Base-by-base conservation (phyloP, 2,888 invertebrate genomes). In the Merodon equestris region DNA sequence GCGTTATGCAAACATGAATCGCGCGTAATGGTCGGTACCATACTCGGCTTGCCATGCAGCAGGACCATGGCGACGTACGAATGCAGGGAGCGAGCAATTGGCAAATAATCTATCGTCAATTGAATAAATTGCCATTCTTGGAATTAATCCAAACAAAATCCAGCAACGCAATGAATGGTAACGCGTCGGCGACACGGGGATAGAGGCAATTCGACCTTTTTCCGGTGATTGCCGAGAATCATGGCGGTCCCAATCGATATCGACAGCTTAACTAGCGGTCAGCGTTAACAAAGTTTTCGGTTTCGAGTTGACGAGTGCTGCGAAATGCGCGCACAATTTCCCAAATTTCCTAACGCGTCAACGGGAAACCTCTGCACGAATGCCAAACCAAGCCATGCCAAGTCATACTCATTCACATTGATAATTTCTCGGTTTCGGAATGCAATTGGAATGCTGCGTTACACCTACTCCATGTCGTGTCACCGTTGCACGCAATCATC, bases 61-160 rank as follows among this genome's bases (percentile, higher is more conserved):
- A 42, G 14, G 38, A 64, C 13, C 58, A 57, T 40, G 1, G n/a
- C 56, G 45, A 63, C 61, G 12, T 61, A 63, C 73, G 72, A 48
- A 57, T 7, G 27, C n/a, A n/a, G n/a, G n/a, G n/a, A n/a, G 7
- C 27, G 27, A 4, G 48, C 73, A 77, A 73, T 73, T 47, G 67
- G 63, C 67, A 77, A 77, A 77, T 77, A 77, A 77, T 77, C 73
- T 73, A 63, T 74, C 74, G 56, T 70, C 79, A 70, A 79, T 74
- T 64, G 79, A 79, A 79, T 74, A 79, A 79, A 79, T 79, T 79
- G 64, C 64, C 74, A 74, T 74, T 79, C 73, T 77, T 45, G 74
- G 60, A 74, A 73, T 68, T 79, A 74, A 70, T 70, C 79, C 79
- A 79, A 79, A 79, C 74, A 79, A 60, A 58, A 71, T 71, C 51